Conservation (phyloP, 2,888 invertebrate genomes). For the Gnatocerus cornutus region DNA sequence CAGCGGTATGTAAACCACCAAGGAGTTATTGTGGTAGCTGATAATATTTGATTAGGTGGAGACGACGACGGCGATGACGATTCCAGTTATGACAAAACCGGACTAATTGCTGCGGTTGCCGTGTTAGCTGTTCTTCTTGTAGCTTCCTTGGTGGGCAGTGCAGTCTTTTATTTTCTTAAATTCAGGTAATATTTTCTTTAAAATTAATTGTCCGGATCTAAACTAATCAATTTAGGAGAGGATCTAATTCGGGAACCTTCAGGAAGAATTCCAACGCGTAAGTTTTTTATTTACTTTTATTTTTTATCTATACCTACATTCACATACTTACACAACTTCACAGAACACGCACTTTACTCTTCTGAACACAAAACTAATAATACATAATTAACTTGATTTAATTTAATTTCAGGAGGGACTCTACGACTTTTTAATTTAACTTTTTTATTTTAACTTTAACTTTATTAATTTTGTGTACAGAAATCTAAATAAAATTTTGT, state of each 20-base stretch:
- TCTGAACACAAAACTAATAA: conserved; percentile 39
- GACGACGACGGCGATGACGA: conserved; percentile 15
- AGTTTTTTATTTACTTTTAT: conserved; percentile 14
- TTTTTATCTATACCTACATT: neutral
- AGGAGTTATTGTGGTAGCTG: too few species aligned
- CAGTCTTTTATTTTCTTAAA: conserved; percentile 62
- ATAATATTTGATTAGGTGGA: conserved; percentile 10
- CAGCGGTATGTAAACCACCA: neutral
- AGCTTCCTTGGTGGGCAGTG: conserved; percentile 59
- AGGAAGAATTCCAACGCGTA: conserved; percentile 22
- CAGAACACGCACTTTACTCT: conserved; percentile 17
- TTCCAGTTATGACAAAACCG: conserved; percentile 47
- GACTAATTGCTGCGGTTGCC: conserved; percentile 63
- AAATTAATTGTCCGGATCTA: neutral
- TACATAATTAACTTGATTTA: conserved; percentile 12
- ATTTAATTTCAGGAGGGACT: conserved; percentile 15
- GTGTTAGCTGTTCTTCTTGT: conserved; percentile 63
- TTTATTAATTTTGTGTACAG: conserved; percentile 17
- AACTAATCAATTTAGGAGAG: neutral
- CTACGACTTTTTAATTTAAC: neutral
- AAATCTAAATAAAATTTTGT: conserved; percentile 20
- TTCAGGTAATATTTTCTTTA: conserved; percentile 56
- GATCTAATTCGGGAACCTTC: neutral
- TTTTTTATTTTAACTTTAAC: neutral
- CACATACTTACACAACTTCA: conserved; percentile 17